phyloP scores from a whole-genome alignment of 1,140 invertebrate genomes.

The Euglossa dilemma region DNA sequence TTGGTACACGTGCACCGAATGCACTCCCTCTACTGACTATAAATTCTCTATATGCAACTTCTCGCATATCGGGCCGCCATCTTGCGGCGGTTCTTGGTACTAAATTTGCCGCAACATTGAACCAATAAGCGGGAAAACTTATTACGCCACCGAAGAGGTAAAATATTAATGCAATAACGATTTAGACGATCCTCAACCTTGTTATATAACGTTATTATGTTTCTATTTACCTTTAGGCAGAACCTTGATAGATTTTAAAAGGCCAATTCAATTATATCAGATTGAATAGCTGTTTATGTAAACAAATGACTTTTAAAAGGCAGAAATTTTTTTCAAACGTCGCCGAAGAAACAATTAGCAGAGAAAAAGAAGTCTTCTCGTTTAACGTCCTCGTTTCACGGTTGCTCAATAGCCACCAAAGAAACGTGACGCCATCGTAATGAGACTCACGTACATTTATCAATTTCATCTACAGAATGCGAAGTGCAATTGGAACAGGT shows the following conservation, averaged over 20 bases:
- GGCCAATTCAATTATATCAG: not conserved
- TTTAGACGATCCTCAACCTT: not conserved
- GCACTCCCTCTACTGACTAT: conserved; percentile 6
- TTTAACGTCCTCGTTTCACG: not conserved
- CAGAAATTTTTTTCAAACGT: not conserved
- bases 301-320: not conserved
- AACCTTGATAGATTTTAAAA: not conserved
- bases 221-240: not conserved
- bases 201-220: not conserved
- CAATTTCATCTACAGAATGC: conserved; percentile 18
- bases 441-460: conserved; percentile 9
- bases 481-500: not conserved
- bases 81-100: not conserved
- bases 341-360: not conserved
- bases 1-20: conserved; percentile 24
- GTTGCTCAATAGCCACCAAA: not conserved
- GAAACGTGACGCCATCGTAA: conserved; percentile 1
- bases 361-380: not conserved
- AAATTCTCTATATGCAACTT: not conserved
- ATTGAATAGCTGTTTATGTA: too few species aligned
- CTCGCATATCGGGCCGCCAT: not conserved
- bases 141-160: not conserved
- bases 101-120: conserved; percentile 21
- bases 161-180: conserved; percentile 15
- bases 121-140: conserved; percentile 20